These are phyloP conservation scores for Saiga tatarica DNA, from an alignment of 2,113 vertebrate genomes.

Conservation along the genomic window DNA sequence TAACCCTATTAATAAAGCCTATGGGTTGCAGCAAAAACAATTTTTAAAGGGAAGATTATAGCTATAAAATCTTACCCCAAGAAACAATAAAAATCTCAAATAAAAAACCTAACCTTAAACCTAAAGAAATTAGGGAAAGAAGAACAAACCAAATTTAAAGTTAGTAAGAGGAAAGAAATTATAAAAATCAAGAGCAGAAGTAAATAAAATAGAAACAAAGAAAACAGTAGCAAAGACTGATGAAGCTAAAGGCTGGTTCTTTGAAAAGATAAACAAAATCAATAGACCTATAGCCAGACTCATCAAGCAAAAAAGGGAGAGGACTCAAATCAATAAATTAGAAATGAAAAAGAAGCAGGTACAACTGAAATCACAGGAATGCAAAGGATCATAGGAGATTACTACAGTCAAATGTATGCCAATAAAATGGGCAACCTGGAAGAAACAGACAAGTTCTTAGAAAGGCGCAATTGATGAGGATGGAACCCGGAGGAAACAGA, in stretches of 20 bases:
- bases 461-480: not conserved
- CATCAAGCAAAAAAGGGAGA: not conserved
- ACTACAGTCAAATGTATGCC: not conserved
- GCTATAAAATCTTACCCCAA: no score
- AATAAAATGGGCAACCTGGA: not conserved
- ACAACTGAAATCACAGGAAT: not conserved
- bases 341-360: not conserved
- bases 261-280: not conserved
- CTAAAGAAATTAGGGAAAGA: not conserved
- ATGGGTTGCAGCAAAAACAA: no score
- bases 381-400: not conserved
- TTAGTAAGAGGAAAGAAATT: not conserved
- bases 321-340: not conserved
- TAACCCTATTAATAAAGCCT: no score
- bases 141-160: not conserved
- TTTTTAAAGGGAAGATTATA: no score
- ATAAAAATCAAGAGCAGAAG: not conserved
- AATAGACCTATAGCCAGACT: not conserved
- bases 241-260: not conserved
- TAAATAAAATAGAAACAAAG: not conserved
- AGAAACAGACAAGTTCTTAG: not conserved
- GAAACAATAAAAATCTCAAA: no score
- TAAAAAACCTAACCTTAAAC: no score
- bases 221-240: not conserved
- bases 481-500: not conserved